phyloP scores from a whole-genome alignment of 2,888 invertebrate species.

The Eupithecia abbreviata region DNA sequence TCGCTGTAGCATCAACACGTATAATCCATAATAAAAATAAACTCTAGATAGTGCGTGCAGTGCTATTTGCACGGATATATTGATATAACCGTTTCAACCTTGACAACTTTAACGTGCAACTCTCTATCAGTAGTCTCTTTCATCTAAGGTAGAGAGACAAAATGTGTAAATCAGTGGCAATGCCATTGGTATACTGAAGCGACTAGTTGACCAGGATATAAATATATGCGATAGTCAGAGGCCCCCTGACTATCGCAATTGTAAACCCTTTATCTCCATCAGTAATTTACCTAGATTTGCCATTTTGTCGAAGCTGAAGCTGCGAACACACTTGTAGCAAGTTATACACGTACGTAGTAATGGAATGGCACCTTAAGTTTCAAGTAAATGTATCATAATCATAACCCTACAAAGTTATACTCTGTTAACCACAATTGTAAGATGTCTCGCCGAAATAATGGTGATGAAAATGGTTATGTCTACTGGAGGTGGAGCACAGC shows the following conservation, averaged over 20 bases:
- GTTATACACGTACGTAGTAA: neutral
- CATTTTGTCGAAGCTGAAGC: neutral
- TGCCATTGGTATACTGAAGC: neutral
- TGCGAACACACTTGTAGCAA: neutral
- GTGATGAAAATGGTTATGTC: constrained; percentile 32
- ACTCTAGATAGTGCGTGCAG: too few relatives aligned
- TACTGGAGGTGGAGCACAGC: constrained; percentile 7
- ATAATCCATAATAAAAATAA: too few relatives aligned
- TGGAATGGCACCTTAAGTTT: constrained; percentile 18
- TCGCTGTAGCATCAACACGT: too few relatives aligned
- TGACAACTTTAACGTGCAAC: too few relatives aligned
- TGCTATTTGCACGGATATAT: too few relatives aligned
- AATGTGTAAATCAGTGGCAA: neutral
- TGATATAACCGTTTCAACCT: too few relatives aligned
- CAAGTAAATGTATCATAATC: constrained; percentile 41
- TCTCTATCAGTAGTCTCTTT: too few relatives aligned
- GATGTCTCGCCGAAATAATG: constrained; percentile 23
- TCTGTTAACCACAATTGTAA: constrained; percentile 46
- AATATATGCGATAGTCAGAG: too few relatives aligned
- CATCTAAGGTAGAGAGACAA: too few relatives aligned
- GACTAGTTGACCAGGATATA: neutral
- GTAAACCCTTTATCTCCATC: neutral
- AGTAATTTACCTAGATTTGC: neutral
- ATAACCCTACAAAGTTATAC: constrained; percentile 47
- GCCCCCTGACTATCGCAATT: too few relatives aligned